Conservation (phyloP, 2,113 vertebrate species). For the Corythornis madagascariensis region DNA sequence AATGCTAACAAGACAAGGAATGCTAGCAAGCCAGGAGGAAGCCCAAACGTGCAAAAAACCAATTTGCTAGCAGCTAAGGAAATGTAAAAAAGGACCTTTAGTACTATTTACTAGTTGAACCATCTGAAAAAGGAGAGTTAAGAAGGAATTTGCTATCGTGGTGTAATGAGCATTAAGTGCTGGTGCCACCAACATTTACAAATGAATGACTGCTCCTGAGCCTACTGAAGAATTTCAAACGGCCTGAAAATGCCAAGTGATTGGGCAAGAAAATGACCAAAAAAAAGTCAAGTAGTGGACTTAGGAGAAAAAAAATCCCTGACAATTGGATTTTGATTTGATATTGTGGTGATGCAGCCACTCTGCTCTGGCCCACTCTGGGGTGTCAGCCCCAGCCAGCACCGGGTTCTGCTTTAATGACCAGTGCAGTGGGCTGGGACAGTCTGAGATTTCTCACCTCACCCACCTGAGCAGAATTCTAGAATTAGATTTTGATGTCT, state of each 20-base stretch:
- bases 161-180: not conserved
- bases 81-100: not conserved
- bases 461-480: not conserved
- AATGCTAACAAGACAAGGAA: not conserved
- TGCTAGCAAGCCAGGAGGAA: not conserved
- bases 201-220: not conserved
- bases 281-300: not conserved
- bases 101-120: not conserved
- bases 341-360: not conserved
- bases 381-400: too few species aligned
- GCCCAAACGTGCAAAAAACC: not conserved
- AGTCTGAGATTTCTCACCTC: not conserved
- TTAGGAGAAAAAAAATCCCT: not conserved
- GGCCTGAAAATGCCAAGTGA: not conserved
- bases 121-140: not conserved
- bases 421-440: not conserved
- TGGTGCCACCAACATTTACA: not conserved
- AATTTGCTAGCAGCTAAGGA: fast-evolving
- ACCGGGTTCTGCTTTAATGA: not conserved
- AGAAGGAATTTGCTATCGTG: not conserved
- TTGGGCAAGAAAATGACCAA: not conserved
- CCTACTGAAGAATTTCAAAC: not conserved
- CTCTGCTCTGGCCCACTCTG: too few species aligned
- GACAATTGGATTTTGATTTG: not conserved
- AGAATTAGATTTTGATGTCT: not conserved